Evolutionary conservation across 2,113 vertebrate genomes (phyloP), one percentile per base, ranked within the genome.

Genomic region (Nibea coibor): DNA sequence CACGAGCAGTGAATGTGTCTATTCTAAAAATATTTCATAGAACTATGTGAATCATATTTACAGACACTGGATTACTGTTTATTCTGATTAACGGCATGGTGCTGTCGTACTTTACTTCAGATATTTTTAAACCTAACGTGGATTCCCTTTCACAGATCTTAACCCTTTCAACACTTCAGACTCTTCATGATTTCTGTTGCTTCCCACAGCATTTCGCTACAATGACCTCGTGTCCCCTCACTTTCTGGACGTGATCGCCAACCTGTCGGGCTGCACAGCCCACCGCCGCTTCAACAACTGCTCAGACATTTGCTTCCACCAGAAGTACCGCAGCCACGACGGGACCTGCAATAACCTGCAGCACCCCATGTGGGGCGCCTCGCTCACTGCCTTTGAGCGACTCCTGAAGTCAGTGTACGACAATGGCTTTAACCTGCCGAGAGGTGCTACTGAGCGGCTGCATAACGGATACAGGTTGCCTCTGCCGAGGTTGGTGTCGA

Each of bases 331-430:
- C 51, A 97, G 96, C 10, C 97, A 98, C 0, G 98, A 99, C 1
- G 98, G 97, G 57, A 99, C 97, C 0, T 99, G 98, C 94, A 99
- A 99, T 93, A 99, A 99, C 88, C 96, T 99, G 75, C 98, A 99
- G 89, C 98, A 97, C 90, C 96, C 98, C 0, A 99, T 98, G 97
- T 99, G 98, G 98, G 98, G 98, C 0, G 98, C 98, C 83, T 99
- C 98, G 0, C 95, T 99, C 75, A 99, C 97, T 0, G 97, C 98
- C 72, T 99, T 99, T n/a, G 97, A 99, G 65, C 96, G 98, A 5
- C 92, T 99, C 42, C 91, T 99, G 5, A 99, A 97, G 77, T 94
- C 98, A 0, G 98, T 97, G n/a, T 99, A 99, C 0, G 98, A 99
- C 80, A 99, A 99, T 0, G 98, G 98, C 17, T 98, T 99, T 71